A percentile compares a stretch with the other conserved stretches of the same genome.
Evolutionary conservation across 2,113 vertebrate genomes (phyloP).

Genomic region (Ginglymostoma cirratum): DNA sequence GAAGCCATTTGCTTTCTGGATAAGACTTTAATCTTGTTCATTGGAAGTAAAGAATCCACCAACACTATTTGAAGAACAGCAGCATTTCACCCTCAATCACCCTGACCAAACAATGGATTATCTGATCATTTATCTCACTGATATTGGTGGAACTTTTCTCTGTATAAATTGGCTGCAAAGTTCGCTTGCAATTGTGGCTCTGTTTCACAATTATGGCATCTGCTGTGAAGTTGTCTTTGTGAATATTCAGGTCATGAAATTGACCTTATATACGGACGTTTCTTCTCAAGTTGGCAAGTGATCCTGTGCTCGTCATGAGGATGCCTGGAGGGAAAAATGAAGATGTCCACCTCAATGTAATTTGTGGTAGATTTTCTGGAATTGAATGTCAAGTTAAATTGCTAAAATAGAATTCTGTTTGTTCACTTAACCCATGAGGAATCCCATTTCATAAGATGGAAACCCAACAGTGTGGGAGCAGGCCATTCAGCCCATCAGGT

Average conservation of each 20-base stretch:
- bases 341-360: neutral
- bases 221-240: neutral
- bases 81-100: neutral
- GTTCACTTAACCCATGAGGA: neutral
- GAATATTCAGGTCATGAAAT: neutral
- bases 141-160: neutral
- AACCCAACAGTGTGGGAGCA: too few species aligned
- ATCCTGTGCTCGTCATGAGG: neutral
- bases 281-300: neutral
- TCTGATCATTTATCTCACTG: neutral
- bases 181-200: neutral
- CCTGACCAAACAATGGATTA: neutral
- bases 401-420: neutral
- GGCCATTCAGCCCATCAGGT: too few species aligned
- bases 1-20: neutral
- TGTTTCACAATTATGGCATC: neutral
- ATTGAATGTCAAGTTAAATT: neutral
- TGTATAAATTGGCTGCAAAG: neutral
- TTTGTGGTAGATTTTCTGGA: neutral
- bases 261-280: neutral
- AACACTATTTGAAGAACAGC: neutral
- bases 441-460: neutral
- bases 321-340: neutral
- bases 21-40: neutral
- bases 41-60: neutral